These are phyloP conservation scores for Aphelinus certus DNA, from an alignment of 1,140 invertebrate species.

Conservation along the genomic window DNA sequence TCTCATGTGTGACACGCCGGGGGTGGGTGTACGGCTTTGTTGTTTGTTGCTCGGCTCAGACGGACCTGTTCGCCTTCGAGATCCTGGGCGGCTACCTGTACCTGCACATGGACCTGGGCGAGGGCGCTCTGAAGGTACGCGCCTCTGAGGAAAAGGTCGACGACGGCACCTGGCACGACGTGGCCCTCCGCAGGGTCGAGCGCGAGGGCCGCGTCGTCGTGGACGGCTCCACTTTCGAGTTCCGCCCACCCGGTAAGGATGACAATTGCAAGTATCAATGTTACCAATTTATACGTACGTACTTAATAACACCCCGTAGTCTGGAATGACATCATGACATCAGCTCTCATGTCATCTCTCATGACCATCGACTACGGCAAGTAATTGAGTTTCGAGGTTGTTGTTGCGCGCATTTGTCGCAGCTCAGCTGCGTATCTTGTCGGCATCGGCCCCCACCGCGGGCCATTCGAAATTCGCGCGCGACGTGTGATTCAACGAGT, in stretches of 20 bases:
- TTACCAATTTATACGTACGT: conserved; percentile 25
- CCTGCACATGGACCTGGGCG: conserved; percentile 90
- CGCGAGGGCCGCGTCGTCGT: conserved; percentile 88
- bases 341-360: conserved; percentile 32
- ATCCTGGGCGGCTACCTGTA: conserved; percentile 92
- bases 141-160: conserved; percentile 84
- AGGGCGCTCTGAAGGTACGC: conserved; percentile 86
- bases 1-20: not conserved
- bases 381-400: not conserved
- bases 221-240: conserved; percentile 88
- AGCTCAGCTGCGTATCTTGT: too few species aligned
- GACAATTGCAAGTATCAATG: conserved; percentile 41
- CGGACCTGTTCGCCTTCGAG: conserved; percentile 93
- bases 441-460: too few species aligned
- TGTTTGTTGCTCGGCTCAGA: conserved; percentile 61
- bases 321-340: conserved; percentile 20
- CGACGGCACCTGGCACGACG: conserved; percentile 92
- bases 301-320: conserved; percentile 19
- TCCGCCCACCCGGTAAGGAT: conserved; percentile 81
- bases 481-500: too few species aligned
- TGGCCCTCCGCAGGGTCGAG: conserved; percentile 81
- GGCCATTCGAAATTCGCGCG: too few species aligned
- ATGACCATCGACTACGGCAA: conserved; percentile 35
- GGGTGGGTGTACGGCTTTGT: not conserved
- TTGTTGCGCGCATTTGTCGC: too few species aligned